Evolutionary conservation across 2,888 invertebrate species (phyloP).

Genomic region (Parapristionchus giblindavisi): DNA sequence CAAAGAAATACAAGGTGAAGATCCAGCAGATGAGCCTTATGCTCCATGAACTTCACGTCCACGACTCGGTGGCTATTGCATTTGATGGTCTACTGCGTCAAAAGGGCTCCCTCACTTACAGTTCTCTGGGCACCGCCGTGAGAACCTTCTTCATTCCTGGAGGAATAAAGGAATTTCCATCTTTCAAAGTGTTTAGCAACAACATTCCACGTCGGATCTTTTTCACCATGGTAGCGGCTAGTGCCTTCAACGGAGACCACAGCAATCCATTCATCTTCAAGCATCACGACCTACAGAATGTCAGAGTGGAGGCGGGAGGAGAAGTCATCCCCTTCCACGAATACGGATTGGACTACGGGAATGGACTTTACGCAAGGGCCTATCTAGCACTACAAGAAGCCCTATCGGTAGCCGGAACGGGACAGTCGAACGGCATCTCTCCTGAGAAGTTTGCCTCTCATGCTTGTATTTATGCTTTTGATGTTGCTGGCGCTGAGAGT

Average conservation of each 20-base stretch:
- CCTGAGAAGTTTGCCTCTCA: background rate
- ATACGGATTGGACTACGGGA: background rate
- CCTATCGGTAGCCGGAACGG: background rate
- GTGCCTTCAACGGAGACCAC: background rate
- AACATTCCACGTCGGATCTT: slow-evolving; percentile 12
- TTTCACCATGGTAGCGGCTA: background rate
- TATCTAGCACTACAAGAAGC: background rate
- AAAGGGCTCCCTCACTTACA: background rate
- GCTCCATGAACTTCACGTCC: background rate
- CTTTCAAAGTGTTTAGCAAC: background rate
- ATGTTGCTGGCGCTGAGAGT: background rate
- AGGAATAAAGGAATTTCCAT: background rate
- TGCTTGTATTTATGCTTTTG: background rate
- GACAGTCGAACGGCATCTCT: background rate
- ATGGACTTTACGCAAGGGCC: background rate
- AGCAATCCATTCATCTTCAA: background rate
- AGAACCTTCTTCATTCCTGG: background rate
- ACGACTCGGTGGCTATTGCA: background rate
- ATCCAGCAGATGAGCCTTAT: background rate
- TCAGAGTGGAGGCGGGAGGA: slow-evolving; percentile 5
- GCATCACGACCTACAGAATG: background rate
- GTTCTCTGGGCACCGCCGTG: background rate
- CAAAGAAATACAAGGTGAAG: background rate
- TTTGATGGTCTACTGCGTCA: background rate
- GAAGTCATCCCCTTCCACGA: slow-evolving; percentile 6